phyloP scores from a whole-genome alignment of 2,797 vertebrate genomes.

The Pelodytes ibericus region DNA sequence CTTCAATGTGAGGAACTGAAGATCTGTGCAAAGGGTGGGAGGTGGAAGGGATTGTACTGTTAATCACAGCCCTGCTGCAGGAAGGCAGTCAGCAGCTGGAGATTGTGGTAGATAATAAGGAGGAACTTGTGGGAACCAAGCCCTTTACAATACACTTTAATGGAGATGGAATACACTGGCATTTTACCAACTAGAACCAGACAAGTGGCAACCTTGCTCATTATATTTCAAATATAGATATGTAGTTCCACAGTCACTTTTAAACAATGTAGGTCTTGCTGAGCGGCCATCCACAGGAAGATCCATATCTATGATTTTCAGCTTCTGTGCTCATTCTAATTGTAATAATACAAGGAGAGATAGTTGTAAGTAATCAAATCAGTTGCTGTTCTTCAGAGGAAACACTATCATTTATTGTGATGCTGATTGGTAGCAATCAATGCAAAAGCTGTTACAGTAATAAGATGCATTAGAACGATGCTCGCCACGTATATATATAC shows the following conservation, averaged over 20 bases:
- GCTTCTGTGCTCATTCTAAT: conserved; percentile 53
- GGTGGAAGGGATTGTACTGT: conserved; percentile 41
- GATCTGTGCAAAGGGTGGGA: conserved; percentile 49
- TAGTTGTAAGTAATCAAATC: conserved; percentile 53
- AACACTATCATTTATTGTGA: conserved; percentile 53
- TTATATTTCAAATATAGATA: conserved; percentile 42
- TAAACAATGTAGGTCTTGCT: conserved; percentile 51
- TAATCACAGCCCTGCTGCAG: conserved; percentile 47
- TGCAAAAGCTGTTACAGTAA: conserved; percentile 45
- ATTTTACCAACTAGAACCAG: conserved; percentile 52
- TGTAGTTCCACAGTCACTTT: conserved; percentile 46
- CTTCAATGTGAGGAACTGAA: conserved; percentile 55
- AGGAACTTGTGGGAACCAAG: conserved; percentile 47
- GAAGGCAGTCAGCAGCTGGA: conserved; percentile 47
- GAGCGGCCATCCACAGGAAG: conserved; percentile 45
- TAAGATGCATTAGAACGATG: conserved; percentile 31
- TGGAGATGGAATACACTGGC: conserved; percentile 39
- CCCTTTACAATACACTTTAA: conserved; percentile 49
- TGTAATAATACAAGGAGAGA: conserved; percentile 53
- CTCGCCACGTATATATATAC: conserved; percentile 7
- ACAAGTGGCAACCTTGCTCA: conserved; percentile 37
- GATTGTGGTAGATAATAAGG: conserved; percentile 34
- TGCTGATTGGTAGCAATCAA: conserved; percentile 56
- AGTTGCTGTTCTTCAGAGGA: conserved; percentile 39
- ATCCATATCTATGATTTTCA: conserved; percentile 51